Base-by-base conservation (phyloP, 2,113 vertebrate genomes). In the Lipotes vexillifer region DNA sequence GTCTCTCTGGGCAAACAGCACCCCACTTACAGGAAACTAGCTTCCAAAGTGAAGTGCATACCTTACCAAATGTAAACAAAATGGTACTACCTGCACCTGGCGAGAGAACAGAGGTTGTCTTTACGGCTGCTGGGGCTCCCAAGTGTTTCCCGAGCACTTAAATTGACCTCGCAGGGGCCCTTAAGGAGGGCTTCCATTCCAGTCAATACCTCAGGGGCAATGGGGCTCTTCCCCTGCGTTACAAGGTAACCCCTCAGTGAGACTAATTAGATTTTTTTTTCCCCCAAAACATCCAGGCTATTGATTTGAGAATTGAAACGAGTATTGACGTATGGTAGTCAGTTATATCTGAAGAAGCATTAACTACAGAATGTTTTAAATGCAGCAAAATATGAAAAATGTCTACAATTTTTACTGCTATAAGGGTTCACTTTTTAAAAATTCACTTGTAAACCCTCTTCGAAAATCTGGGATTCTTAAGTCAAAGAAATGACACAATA, bases 261-360 rank as follows among this genome's bases (percentile, higher is more conserved):
- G 97, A 98, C 98, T 98, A 98, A 98, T 98, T 98, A 98, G 97
- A 97, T 84, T 98, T 98, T 85, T 98, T 98, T 90, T 41, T 44
- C 7, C 41, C 44, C 96, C 69, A 65, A 81, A 98, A 97, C 85
- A 96, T 92, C 75, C 96, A 97, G 52, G 44, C 84, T 98, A 98
- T 98, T 86, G 98, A 98, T 98, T 95, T 93, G 92, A 98, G 97
- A 97, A 98, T 69, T 98, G 94, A 98, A 98, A 97, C 97, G 38
- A 88, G 57, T 97, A 97, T 97, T 97, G 97, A 98, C 95, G 66
- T 85, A 83, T 57, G 92, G 83, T 66, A 93, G 96, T 94, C 96
- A 94, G 95, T 96, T 95, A 94, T 89, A 93, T 92, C 59, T 95
- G 96, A 98, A 98, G 93, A 98, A 97, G 93, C 98, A 93, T 13